Percentiles rank a stretch among this genome's conserved stretches.
These are phyloP conservation scores for Ceryle rudis DNA, from an alignment of 2,797 vertebrate species.

Conservation along the genomic window DNA sequence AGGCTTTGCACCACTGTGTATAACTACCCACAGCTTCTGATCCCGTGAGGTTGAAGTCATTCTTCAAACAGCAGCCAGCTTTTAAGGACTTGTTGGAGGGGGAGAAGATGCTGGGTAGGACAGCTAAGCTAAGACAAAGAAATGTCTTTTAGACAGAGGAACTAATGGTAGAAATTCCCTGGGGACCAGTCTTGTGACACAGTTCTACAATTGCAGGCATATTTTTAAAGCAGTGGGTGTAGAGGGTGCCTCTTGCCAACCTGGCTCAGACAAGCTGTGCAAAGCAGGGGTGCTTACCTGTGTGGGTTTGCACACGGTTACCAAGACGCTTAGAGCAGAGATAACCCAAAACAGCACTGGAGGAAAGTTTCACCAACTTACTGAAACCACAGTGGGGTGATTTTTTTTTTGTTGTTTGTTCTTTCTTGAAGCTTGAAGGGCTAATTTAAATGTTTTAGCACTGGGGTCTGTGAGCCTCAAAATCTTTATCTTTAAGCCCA, in stretches of 20 bases:
- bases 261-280: not conserved
- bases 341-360: not conserved
- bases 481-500: not conserved
- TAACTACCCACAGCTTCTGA: constrained; percentile 52
- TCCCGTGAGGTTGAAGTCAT: constrained; percentile 58
- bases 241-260: not conserved
- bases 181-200: not conserved
- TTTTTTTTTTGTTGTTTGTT: not conserved
- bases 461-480: not conserved
- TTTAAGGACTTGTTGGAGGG: not conserved
- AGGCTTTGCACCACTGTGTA: constrained; percentile 24
- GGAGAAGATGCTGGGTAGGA: not conserved
- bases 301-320: not conserved
- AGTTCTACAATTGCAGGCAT: not conserved
- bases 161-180: not conserved
- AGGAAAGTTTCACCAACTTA: not conserved
- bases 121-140: constrained; percentile 5
- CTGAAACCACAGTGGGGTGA: not conserved
- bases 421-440: not conserved
- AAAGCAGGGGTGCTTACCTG: not conserved
- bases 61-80: not conserved
- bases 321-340: not conserved
- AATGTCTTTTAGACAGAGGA: not conserved
- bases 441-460: not conserved
- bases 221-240: not conserved